Conservation (phyloP, 2,113 vertebrate genomes). For the Oenanthe oenanthe region DNA sequence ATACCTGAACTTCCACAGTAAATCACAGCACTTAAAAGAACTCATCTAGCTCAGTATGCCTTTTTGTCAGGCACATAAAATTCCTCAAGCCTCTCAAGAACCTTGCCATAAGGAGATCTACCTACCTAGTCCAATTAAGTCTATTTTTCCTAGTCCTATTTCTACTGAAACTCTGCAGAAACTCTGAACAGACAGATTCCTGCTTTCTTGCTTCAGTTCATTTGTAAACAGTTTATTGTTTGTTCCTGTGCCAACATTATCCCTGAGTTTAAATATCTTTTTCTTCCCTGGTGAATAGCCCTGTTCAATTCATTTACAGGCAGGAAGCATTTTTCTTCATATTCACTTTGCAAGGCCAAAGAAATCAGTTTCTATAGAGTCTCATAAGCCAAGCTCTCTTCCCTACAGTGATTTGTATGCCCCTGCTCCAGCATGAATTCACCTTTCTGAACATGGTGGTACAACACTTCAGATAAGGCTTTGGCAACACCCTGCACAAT, state of each 20-base stretch:
- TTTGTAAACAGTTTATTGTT: not conserved
- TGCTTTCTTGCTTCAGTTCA: not conserved
- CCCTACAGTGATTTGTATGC: not conserved
- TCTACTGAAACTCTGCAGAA: not conserved
- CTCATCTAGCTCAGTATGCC: not conserved
- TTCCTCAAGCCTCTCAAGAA: not conserved
- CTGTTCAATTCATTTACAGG: not conserved
- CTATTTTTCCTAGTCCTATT: not conserved
- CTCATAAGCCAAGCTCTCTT: not conserved
- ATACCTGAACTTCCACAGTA: not conserved
- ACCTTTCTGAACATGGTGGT: not conserved
- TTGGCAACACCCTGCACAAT: not conserved
- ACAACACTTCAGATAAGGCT: not conserved
- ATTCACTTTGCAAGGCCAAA: not conserved
- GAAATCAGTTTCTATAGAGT: not conserved
- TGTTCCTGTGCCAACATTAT: not conserved
- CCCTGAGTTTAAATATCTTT: not conserved
- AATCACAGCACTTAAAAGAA: not conserved
- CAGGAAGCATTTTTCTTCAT: slow-evolving; percentile 9
- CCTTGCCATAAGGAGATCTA: not conserved
- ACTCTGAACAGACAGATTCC: not conserved
- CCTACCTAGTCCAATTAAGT: not conserved
- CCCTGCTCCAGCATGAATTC: not conserved
- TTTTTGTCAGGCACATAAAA: not conserved
- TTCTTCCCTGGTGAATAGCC: not conserved